Evolutionary conservation across 2,797 vertebrate genomes (phyloP), one percentile per base, ranked within the genome.

Genomic region (Dendrocincla fuliginosa): DNA sequence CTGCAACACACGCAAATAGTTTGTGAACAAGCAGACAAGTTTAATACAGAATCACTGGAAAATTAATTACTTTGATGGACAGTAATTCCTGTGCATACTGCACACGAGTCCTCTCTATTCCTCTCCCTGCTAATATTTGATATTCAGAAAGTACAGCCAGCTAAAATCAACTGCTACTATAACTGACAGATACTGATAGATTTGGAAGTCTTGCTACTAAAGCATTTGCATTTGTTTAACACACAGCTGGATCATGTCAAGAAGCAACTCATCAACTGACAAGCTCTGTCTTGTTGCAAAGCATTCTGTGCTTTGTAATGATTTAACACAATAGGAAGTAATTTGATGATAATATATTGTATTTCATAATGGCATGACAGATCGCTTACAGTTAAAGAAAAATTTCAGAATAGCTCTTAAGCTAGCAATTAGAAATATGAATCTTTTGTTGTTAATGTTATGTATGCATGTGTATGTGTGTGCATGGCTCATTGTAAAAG

Each of bases 131-230:
- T 91, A 35, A 32, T 70, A 46, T 39, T 65, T 79, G 33, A 69
- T 89, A 85, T 65, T 68, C 63, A 85, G 71, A 84, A 95, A 92
- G 89, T 33, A 76, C 6, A 87, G 6, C 10, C 42, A 53, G 27
- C 64, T 94, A 56, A 93, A 94, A 71, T 7, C 35, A 85, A 88
- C 32, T 49, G 14, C 27, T 92, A 41, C 39, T 81, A 14, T 81
- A 94, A 94, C 44, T 93, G 88, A 75, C 69, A 92, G 52, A 46
- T 86, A 84, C 37, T 76, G 28, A n/a, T 91, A 84, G 64, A 76
- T 92, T 90, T 84, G 19, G 49, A 94, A 94, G 42, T 46, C 59
- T 85, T 85, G 9, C 44, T 91, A n/a, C 52, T 88, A 86, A 84
- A 39, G 70, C n/a, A 46, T 86, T 88, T 86, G 19, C 30, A 55